phyloP scores from a whole-genome alignment of 2,888 invertebrate species.

The Dryococelus australis region DNA sequence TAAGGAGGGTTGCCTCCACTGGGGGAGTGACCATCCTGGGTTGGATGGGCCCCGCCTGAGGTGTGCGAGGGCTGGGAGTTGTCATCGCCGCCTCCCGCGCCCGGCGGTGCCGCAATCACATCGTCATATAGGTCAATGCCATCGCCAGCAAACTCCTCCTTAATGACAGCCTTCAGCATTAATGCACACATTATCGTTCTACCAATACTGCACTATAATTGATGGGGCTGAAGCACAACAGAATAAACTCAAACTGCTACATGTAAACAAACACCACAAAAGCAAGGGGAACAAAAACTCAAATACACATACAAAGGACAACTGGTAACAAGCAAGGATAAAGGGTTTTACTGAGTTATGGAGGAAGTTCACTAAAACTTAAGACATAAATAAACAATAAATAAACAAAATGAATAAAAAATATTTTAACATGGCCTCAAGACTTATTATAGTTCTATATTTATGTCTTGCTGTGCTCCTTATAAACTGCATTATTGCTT shows the following conservation, averaged over 20 bases:
- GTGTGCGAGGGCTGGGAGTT: conserved; percentile 66
- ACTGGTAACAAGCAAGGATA: no score
- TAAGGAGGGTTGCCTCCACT: conserved; percentile 72
- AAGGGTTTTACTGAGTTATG: no score
- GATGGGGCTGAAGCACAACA: neutral
- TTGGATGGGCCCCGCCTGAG: conserved; percentile 58
- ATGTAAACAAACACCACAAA: no score
- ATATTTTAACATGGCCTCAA: no score
- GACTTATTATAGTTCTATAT: no score
- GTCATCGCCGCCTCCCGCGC: conserved; percentile 63
- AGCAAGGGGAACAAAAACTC: no score
- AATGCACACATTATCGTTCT: neutral
- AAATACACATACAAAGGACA: no score
- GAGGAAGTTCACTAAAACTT: no score
- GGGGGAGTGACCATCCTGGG: conserved; percentile 56
- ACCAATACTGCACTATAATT: neutral
- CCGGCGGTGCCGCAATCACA: conserved; percentile 83
- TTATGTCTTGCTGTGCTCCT: no score
- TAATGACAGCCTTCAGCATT: conserved; percentile 27
- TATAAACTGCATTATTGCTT: no score
- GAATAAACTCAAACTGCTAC: neutral
- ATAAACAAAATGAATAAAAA: no score
- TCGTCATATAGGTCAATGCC: conserved; percentile 96
- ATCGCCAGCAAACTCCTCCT: conserved; percentile 85
- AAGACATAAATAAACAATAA: no score